phyloP scores from a whole-genome alignment of 2,888 invertebrate species.

The Agonopterix alstromeriana region DNA sequence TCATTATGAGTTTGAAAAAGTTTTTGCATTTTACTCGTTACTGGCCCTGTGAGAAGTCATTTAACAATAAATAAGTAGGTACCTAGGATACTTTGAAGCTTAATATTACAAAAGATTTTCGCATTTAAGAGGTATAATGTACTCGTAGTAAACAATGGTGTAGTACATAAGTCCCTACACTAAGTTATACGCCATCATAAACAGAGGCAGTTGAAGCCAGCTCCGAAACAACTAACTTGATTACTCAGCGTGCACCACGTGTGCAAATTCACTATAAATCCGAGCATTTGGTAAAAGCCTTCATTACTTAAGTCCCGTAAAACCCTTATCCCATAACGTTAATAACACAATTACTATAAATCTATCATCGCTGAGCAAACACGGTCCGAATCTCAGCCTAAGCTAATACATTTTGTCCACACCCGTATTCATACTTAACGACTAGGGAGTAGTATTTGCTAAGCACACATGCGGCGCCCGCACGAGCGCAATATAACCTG shows the following conservation, averaged over 20 bases:
- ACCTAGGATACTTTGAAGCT: too few relatives aligned
- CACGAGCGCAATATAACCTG: slow-evolving; percentile 72
- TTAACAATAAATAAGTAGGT: slow-evolving; percentile 33
- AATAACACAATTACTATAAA: slow-evolving; percentile 78
- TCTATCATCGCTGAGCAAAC: slow-evolving; percentile 75
- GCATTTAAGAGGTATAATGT: neutral
- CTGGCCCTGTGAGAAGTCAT: slow-evolving; percentile 30
- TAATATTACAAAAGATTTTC: too few relatives aligned
- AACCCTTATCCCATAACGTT: slow-evolving; percentile 77
- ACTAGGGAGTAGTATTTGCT: slow-evolving; percentile 72
- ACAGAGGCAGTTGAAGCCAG: slow-evolving; percentile 6
- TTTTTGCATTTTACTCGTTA: slow-evolving; percentile 65
- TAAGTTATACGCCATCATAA: slow-evolving; percentile 4
- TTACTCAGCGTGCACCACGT: slow-evolving; percentile 51
- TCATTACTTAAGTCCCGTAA: slow-evolving; percentile 75
- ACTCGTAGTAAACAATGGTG: neutral
- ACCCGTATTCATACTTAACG: slow-evolving; percentile 76
- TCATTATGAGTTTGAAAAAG: slow-evolving; percentile 64
- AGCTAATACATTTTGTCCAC: slow-evolving; percentile 77
- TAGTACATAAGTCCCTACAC: neutral
- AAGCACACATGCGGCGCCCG: slow-evolving; percentile 72
- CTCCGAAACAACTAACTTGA: slow-evolving; percentile 34
- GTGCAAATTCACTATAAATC: slow-evolving; percentile 68
- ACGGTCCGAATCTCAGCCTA: slow-evolving; percentile 75
- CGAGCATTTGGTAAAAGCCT: slow-evolving; percentile 69